A percentile compares a stretch with the other conserved stretches of the same genome.
Evolutionary conservation across 2,797 vertebrate genomes (phyloP).

Genomic region (Enteromius treurensis): DNA sequence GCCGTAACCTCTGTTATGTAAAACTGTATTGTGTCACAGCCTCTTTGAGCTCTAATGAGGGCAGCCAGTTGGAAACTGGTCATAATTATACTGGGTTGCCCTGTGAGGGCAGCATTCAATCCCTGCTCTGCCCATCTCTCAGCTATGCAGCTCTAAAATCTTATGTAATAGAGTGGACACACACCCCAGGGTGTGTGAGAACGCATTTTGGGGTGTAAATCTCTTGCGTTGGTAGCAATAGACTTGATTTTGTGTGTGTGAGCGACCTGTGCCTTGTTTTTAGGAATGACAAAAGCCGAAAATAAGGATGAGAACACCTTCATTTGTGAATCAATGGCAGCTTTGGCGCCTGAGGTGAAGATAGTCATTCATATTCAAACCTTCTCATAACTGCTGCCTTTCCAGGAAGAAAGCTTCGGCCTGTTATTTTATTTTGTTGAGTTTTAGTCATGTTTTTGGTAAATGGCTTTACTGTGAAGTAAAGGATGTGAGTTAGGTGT

Average conservation of each 20-base stretch:
- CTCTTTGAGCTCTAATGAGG: slow-evolving; percentile 70
- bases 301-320: slow-evolving; percentile 43
- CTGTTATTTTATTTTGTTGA: not conserved
- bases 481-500: not conserved
- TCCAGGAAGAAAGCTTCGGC: not conserved
- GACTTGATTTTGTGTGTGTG: slow-evolving; percentile 13
- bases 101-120: slow-evolving; percentile 46
- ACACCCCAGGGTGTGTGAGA: not conserved
- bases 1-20: slow-evolving; percentile 66
- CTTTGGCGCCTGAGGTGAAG: slow-evolving; percentile 28
- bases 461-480: not conserved
- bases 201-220: slow-evolving; percentile 4
- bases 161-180: slow-evolving; percentile 55
- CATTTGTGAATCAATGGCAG: slow-evolving; percentile 61
- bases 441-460: slow-evolving; percentile 5
- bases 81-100: slow-evolving; percentile 68
- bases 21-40: slow-evolving; percentile 67
- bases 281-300: slow-evolving; percentile 44
- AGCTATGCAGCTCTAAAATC: slow-evolving; percentile 32
- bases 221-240: not conserved
- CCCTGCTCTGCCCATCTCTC: slow-evolving; percentile 41
- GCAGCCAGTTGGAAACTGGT: slow-evolving; percentile 60
- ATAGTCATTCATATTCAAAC: slow-evolving; percentile 47
- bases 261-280: slow-evolving; percentile 40
- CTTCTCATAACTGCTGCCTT: slow-evolving; percentile 34